Percentiles rank a stretch among this genome's conserved stretches.
These are phyloP conservation scores for Acleris literana DNA, from an alignment of 2,888 invertebrate species.

Conservation along the genomic window DNA sequence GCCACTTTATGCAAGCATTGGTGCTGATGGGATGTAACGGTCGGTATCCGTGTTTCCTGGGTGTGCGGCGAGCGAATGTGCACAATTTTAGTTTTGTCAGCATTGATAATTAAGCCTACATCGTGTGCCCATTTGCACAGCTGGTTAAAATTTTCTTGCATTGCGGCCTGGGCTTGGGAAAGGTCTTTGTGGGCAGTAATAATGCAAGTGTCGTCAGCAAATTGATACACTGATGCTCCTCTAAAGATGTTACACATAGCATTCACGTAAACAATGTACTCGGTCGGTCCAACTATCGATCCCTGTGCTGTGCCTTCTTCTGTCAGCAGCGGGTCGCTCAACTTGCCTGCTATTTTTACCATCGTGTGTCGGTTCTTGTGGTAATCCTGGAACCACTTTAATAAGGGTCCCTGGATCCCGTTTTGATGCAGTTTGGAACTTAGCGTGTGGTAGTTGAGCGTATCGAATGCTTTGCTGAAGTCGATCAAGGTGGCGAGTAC, in stretches of 20 bases:
- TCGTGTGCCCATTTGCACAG: not conserved
- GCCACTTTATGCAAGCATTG: not conserved
- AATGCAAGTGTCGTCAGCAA: not conserved
- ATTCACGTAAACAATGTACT: not conserved
- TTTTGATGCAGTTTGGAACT: no score
- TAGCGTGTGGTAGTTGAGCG: not conserved
- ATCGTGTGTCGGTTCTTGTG: not conserved
- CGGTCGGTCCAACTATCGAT: not conserved
- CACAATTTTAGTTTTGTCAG: not conserved
- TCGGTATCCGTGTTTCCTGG: not conserved
- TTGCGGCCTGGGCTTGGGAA: not conserved
- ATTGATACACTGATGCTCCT: not conserved
- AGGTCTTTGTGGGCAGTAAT: not conserved
- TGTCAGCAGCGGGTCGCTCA: not conserved
- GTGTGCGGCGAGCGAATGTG: not conserved
- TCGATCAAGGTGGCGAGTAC: slow-evolving; percentile 5
- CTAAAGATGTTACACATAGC: not conserved
- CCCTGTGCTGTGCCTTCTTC: not conserved
- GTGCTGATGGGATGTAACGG: not conserved
- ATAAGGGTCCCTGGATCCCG: no score
- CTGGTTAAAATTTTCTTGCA: not conserved
- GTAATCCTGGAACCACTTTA: no score
- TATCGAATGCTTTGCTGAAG: slow-evolving; percentile 13
- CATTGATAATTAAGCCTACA: not conserved
- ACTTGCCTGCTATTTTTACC: not conserved